Evolutionary conservation across 2,113 vertebrate genomes (phyloP), one percentile per base, ranked within the genome.

Genomic region (Nibea albiflora): DNA sequence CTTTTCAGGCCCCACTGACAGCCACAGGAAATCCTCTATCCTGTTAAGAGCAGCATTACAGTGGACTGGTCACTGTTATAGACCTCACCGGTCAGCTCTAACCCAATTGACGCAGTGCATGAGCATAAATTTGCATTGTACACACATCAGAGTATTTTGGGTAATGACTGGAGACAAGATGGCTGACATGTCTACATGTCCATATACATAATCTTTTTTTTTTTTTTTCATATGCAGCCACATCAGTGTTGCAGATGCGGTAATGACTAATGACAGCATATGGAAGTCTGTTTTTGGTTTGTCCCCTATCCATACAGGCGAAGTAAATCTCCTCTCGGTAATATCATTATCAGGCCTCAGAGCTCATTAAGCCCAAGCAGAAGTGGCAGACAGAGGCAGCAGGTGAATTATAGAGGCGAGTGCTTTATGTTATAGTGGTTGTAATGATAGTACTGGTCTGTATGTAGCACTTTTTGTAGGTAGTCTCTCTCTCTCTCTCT

Each of bases 301-400:
- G 77, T 87, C 79, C 76, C 56, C 57, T 47, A 26, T 54, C 19
- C 66, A 54, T 31, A 65, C 26, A 68, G 70, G 66, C 61, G 73
- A 60, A 88, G 76, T 78, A 85, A 88, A 71, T 26, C 78, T 78
- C 83, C 56, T 76, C 78, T 75, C 73, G 26, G 24, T 88, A 87
- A 89, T 92, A 72, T 90, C 84, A 88, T 92, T 89, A 91, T 89
- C 86, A 85, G 64, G 76, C 87, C 76, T 91, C 89, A 72, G 81
- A 73, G 70, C 90, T 91, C 89, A 92, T 92, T 92, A 91, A 72
- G 71, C 64, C 57, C 31, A 19, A 90, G 85, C 88, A 92, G 77
- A 88, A 91, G 92, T 92, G 88, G 80, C 88, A 89, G 77, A 76
- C 73, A 68, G 22, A 84, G 76, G 57, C 75, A 75, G 84, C 78